Conservation (phyloP, 2,888 invertebrate species). For the Labia minor region DNA sequence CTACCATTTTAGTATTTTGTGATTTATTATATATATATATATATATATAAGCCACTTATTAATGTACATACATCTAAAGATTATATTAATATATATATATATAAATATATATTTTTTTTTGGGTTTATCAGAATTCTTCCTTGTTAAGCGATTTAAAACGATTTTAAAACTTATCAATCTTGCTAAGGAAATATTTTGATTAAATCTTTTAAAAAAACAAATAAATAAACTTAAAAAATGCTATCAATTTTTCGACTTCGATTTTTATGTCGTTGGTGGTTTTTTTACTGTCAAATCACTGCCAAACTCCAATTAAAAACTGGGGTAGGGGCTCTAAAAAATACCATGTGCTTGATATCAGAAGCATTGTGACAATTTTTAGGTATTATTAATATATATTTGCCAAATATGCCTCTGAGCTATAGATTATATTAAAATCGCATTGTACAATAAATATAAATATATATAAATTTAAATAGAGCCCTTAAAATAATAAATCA, state of each 20-base stretch:
- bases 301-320: not conserved
- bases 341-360: not conserved
- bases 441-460: conserved; percentile 13
- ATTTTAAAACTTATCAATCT: not conserved
- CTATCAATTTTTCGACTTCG: conserved; percentile 13
- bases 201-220: conserved; percentile 3
- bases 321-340: conserved; percentile 13
- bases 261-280: conserved; percentile 13
- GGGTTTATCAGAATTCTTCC: not conserved
- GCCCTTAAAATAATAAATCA: not conserved
- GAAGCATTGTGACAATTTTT: not conserved
- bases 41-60: not conserved
- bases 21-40: not conserved
- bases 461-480: not conserved
- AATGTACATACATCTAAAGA: not conserved
- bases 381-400: not conserved
- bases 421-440: conserved; percentile 3
- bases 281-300: conserved; percentile 9
- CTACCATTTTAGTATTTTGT: not conserved
- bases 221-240: too few species aligned
- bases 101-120: too few species aligned
- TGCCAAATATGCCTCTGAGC: conserved; percentile 5
- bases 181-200: conserved; percentile 4
- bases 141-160: not conserved
- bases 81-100: not conserved